Evolutionary conservation across 2,888 invertebrate genomes (phyloP).

Genomic region (Eucera pruinosa): DNA sequence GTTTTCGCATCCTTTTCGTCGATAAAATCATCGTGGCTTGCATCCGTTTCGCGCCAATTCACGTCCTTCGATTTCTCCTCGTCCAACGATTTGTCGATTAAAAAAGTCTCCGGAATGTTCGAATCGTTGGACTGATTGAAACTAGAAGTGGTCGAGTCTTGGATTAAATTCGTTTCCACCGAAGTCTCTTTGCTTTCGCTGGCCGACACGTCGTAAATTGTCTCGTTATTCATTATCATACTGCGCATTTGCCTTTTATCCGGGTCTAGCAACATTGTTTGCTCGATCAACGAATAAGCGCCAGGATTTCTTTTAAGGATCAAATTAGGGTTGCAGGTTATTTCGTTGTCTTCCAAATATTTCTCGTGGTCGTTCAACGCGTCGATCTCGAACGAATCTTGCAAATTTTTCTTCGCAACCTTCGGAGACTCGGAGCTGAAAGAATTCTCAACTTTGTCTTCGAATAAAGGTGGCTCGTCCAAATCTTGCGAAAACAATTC

Average conservation of each 20-base stretch:
- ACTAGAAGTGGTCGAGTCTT: slow-evolving; percentile 20
- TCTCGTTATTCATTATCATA: not conserved
- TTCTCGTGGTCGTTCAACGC: not conserved
- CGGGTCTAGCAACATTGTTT: not conserved
- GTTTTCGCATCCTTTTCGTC: slow-evolving; percentile 4
- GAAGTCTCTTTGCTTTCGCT: slow-evolving; percentile 40
- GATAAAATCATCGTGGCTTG: slow-evolving; percentile 6
- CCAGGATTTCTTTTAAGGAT: slow-evolving; percentile 52
- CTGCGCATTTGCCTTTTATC: not conserved
- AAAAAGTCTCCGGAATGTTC: slow-evolving; percentile 21
- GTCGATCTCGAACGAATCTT: too few relatives aligned
- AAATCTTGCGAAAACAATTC: slow-evolving; percentile 45
- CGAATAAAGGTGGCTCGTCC: not conserved
- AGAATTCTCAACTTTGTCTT: slow-evolving; percentile 12
- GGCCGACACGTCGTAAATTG: slow-evolving; percentile 24
- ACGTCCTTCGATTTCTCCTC: slow-evolving; percentile 28
- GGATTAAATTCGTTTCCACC: slow-evolving; percentile 26
- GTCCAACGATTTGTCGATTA: slow-evolving; percentile 24
- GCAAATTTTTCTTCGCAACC: too few relatives aligned
- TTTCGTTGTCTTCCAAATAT: slow-evolving; percentile 10
- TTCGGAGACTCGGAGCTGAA: not conserved
- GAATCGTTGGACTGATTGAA: slow-evolving; percentile 34
- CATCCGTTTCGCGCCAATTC: slow-evolving; percentile 36
- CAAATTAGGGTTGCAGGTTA: slow-evolving; percentile 33
- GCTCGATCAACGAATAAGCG: slow-evolving; percentile 32